These are phyloP conservation scores for Holacanthella duospinosa DNA, from an alignment of 2,888 invertebrate species.

Conservation along the genomic window DNA sequence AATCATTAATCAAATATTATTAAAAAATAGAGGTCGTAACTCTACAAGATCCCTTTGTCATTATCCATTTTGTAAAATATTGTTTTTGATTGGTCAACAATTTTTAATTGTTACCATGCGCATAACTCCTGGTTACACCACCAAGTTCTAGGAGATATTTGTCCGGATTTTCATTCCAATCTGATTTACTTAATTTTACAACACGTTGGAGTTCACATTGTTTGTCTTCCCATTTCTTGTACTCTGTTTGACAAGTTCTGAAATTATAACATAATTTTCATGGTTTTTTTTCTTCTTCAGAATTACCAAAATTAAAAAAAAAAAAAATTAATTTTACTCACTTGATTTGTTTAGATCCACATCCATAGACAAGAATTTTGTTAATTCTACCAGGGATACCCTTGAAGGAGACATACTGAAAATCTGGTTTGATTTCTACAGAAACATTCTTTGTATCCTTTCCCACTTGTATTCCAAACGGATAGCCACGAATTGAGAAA, in stretches of 20 bases:
- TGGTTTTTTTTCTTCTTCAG: background rate
- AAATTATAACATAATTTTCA: constrained; percentile 23
- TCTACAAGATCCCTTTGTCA: no score
- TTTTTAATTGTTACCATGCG: constrained; percentile 7
- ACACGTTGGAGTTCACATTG: constrained; percentile 76
- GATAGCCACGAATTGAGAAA: constrained; percentile 69
- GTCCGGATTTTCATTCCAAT: constrained; percentile 94
- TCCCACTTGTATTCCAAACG: constrained; percentile 71
- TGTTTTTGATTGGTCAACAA: background rate
- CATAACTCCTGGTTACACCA: constrained; percentile 32
- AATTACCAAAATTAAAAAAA: no score
- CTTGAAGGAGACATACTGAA: constrained; percentile 57
- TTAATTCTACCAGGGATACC: constrained; percentile 55
- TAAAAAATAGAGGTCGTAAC: no score
- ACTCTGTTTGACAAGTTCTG: constrained; percentile 72
- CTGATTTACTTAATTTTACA: constrained; percentile 75
- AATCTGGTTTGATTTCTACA: constrained; percentile 61
- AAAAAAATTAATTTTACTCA: constrained; percentile 42
- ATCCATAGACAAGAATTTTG: constrained; percentile 72
- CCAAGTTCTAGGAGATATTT: constrained; percentile 49
- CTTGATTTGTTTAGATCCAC: constrained; percentile 57
- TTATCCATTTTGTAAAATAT: background rate
- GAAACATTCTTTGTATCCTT: constrained; percentile 65
- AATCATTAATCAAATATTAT: no score
- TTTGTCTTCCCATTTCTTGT: constrained; percentile 81